Evolutionary conservation across 2,888 invertebrate species (phyloP).

Genomic region (Leptura quadrifasciata): DNA sequence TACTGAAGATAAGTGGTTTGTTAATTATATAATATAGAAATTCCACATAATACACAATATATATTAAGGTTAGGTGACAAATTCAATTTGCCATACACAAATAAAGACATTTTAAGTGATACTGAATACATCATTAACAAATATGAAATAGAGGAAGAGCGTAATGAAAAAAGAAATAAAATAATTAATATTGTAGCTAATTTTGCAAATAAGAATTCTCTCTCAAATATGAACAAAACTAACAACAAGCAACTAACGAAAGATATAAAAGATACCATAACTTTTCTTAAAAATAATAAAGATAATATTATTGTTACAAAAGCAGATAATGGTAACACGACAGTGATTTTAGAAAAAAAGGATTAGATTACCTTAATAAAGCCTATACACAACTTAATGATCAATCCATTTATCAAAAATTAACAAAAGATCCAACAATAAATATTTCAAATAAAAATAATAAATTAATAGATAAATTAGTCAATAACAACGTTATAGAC

Average conservation of each 20-base stretch:
- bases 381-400: neutral
- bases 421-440: no score
- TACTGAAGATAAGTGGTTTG: slow-evolving; percentile 32
- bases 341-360: neutral
- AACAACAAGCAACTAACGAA: no score
- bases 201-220: no score
- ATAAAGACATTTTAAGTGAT: slow-evolving; percentile 24
- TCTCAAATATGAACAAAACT: slow-evolving; percentile 11
- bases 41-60: slow-evolving; percentile 17
- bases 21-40: slow-evolving; percentile 21
- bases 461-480: slow-evolving; percentile 31
- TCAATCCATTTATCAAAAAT: no score
- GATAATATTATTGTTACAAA: slow-evolving; percentile 20
- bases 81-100: no score
- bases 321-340: slow-evolving; percentile 24
- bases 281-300: slow-evolving; percentile 29
- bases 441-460: no score
- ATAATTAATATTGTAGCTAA: no score
- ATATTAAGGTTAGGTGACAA: slow-evolving; percentile 21
- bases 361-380: no score
- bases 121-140: neutral
- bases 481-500: neutral
- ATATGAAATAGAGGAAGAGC: no score
- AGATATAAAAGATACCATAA: slow-evolving; percentile 21
- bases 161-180: no score